Evolutionary conservation across 2,888 invertebrate species (phyloP), one percentile per base, ranked within the genome.

Genomic region (Campoplex capitator): DNA sequence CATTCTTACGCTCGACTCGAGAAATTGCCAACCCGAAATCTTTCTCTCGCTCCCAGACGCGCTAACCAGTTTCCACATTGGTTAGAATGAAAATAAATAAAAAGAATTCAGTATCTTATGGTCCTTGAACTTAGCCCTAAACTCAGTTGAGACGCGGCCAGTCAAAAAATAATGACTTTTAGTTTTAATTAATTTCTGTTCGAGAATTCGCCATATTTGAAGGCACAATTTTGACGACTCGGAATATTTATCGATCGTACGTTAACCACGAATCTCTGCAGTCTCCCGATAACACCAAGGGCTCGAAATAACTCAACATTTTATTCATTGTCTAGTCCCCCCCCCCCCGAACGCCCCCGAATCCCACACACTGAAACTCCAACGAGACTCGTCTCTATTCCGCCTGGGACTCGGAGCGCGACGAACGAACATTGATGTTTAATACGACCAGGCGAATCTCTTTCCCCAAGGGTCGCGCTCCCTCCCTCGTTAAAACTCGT

Each of bases 221-320:
- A 16, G 9, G 0, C 32, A 18, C 32, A 18, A 8, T 18, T 51
- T 71, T 35, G 71, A 71, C 45, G 23, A 48, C 71, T 51, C 7
- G 6, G 48, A 71, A 48, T 6, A 51, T 62, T 51, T 35, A 70
- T 79, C 42, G 70, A 79, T 79, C 38, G 23, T 18, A 1, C 38
- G 73, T 48, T 18, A 70, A 51, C 65, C 35, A 56, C 48, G 45
- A 65, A 51, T 54, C 35, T 91, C 92, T 92, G 91, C 88, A 89
- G 88, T 88, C 86, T 86, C 88, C 90, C 91, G 92, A 93, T 93
- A 92, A 92, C 91, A 91, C 90, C 54, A 51, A 38, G 18, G 90
- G 88, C 90, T 85, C 88, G 87, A 80, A 28, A 73, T 54, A 38
- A 51, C 88, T 88, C 86, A 90, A 92, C 91, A 92, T 92, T 90